A percentile compares a stretch with the other conserved stretches of the same genome.
phyloP scores from a whole-genome alignment of 1,140 invertebrate genomes.

The Drosophila mojavensis region DNA sequence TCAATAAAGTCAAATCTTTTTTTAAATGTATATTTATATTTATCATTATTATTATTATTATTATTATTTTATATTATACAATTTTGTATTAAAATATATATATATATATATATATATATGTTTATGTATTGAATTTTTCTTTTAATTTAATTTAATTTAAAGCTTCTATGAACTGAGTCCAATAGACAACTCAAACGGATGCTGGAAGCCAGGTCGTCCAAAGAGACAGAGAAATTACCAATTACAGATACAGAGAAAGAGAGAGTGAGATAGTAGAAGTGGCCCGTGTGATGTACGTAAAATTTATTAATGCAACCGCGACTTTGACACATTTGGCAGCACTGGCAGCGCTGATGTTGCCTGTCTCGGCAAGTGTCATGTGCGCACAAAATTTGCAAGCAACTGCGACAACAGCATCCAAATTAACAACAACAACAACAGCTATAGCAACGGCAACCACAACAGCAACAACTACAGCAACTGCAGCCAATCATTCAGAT shows the following conservation, averaged over 20 bases:
- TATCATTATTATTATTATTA: no score
- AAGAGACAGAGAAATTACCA: no score
- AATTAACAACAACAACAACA: constrained; percentile 41
- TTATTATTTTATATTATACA: no score
- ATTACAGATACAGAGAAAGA: neutral
- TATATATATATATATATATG: no score
- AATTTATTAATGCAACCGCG: constrained; percentile 64
- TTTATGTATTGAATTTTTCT: no score
- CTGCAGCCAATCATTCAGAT: constrained; percentile 70
- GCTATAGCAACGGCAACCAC: constrained; percentile 9
- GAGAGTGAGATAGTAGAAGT: constrained; percentile 2
- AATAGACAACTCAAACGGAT: neutral
- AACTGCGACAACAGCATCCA: constrained; percentile 43
- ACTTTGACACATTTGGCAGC: constrained; percentile 70
- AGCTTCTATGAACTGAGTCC: no score
- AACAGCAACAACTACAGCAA: constrained; percentile 17
- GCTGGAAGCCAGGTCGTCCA: neutral
- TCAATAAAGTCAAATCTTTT: no score
- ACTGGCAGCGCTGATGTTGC: constrained; percentile 57
- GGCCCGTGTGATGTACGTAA: constrained; percentile 53
- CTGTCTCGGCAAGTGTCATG: constrained; percentile 57
- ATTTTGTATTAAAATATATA: no score
- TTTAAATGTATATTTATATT: no score
- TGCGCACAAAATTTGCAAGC: constrained; percentile 74
- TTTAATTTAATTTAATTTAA: no score